Conservation (phyloP, 2,113 vertebrate genomes). For the Nycticebus coucang region DNA sequence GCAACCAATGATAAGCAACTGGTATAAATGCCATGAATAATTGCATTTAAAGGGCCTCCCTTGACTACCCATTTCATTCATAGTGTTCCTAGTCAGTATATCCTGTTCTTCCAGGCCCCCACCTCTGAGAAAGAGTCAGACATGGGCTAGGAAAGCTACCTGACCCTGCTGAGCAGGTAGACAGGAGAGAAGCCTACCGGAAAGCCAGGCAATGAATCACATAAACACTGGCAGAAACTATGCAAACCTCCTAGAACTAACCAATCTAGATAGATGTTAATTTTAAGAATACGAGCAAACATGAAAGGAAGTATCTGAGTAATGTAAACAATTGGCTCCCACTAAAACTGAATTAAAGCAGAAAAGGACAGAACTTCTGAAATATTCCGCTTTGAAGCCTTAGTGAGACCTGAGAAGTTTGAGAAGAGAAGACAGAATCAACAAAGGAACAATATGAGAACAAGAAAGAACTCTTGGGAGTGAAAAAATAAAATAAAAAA, state of each 20-base stretch:
- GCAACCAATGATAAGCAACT: neutral
- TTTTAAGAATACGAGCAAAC: neutral
- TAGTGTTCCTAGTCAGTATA: neutral
- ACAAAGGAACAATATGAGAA: neutral
- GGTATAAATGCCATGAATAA: neutral
- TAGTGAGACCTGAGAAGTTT: neutral
- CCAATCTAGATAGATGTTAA: neutral
- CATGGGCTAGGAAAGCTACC: neutral
- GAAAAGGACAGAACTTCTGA: neutral
- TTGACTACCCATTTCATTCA: neutral
- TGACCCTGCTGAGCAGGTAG: neutral
- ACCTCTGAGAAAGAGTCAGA: neutral
- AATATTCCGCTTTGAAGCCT: neutral
- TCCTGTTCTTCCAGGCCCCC: neutral
- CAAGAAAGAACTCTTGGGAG: neutral
- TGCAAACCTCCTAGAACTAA: neutral
- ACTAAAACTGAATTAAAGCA: neutral
- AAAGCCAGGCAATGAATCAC: neutral
- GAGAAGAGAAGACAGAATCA: neutral
- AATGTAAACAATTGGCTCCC: neutral
- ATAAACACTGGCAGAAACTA: neutral
- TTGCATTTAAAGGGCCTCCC: neutral
- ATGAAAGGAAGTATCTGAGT: neutral
- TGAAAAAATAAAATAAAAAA: neutral
- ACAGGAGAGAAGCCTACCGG: neutral